phyloP scores from a whole-genome alignment of 2,797 vertebrate genomes.

The Hoplostethus atlanticus region DNA sequence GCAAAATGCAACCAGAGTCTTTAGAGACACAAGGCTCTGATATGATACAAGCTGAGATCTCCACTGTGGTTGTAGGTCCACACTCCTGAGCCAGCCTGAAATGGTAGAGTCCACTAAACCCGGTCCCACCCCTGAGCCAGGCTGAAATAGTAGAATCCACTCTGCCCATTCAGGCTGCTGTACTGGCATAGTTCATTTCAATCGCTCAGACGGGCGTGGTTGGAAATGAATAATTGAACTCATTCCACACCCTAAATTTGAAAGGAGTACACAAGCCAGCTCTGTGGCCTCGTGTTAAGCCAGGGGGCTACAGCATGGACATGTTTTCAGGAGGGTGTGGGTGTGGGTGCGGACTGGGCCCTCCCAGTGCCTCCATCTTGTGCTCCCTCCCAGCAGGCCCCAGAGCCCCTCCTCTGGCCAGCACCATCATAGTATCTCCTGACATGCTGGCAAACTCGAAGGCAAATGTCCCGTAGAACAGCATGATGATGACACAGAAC shows the following conservation, averaged over 20 bases:
- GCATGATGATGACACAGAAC: constrained; percentile 88
- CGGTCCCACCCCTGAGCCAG: constrained; percentile 13
- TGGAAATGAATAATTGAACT: constrained; percentile 60
- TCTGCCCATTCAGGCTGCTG: constrained; percentile 27
- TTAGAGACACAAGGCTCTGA: constrained; percentile 52
- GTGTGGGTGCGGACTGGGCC: constrained; percentile 59
- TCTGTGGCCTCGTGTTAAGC: constrained; percentile 37
- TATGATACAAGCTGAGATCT: constrained; percentile 37
- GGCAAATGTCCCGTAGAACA: constrained; percentile 89
- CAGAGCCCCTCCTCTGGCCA: constrained; percentile 80
- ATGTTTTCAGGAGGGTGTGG: constrained; percentile 70
- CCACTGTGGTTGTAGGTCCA: constrained; percentile 38
- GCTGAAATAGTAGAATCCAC: constrained; percentile 25
- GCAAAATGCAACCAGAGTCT: constrained; percentile 77
- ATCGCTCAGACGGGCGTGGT: constrained; percentile 40
- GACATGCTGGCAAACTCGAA: constrained; percentile 88
- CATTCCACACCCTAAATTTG: constrained; percentile 39
- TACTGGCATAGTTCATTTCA: constrained; percentile 51
- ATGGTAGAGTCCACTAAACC: constrained; percentile 21
- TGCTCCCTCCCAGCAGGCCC: constrained; percentile 67
- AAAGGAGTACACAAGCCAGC: constrained; percentile 42
- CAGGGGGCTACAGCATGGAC: constrained; percentile 76
- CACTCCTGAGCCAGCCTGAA: constrained; percentile 10
- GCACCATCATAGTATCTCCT: constrained; percentile 84
- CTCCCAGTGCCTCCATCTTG: constrained; percentile 74